Evolutionary conservation across 2,888 invertebrate genomes (phyloP), one percentile per base, ranked within the genome.

Genomic region (Tetragonisca angustula): DNA sequence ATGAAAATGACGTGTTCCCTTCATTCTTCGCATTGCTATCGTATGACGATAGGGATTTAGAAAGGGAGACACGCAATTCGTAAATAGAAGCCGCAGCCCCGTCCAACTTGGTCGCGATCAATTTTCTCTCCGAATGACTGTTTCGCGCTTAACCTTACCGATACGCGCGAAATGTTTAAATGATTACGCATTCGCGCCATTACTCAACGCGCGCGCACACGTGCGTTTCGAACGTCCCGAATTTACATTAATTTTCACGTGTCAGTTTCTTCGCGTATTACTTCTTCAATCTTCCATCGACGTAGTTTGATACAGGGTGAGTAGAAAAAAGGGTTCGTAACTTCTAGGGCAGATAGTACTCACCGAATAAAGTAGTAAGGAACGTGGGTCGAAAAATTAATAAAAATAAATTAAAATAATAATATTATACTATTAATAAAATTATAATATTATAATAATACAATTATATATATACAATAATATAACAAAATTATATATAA

Each of bases 41-140:
- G 69, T 65, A 74, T 83, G 82, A 83, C 83, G 83, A n/a, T n/a
- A n/a, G n/a, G n/a, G 83, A n/a, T 82, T 83, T 83, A 83, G 83
- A 83, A 83, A 83, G 83, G 83, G 83, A 83, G 83, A 74, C 83
- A 77, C 77, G 73, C 77, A 61, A 69, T 82, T 83, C 83, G 83
- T 65, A 68, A 77, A 83, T 69, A 73, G 72, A 77, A 83, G 71
- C 83, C 77, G 24, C 54, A 17, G 56, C 27, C 62, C 71, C 62
- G 76, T 81, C 62, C 56, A 62, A 52, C 56, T 62, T 56, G 68
- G 17, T 27, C 68, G 56, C 70, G 72, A 68, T 77, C 52, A 56
- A 76, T 76, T 82, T 76, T 83, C 52, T 54, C n/a, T 43, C 50
- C 43, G 24, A 43, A 56, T 19, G 21, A 17, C 32, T 50, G n/a